Percentiles rank a stretch among this genome's conserved stretches.
These are phyloP conservation scores for Stomatorhinus ivindoensis DNA, from an alignment of 2,113 vertebrate genomes.

Conservation along the genomic window DNA sequence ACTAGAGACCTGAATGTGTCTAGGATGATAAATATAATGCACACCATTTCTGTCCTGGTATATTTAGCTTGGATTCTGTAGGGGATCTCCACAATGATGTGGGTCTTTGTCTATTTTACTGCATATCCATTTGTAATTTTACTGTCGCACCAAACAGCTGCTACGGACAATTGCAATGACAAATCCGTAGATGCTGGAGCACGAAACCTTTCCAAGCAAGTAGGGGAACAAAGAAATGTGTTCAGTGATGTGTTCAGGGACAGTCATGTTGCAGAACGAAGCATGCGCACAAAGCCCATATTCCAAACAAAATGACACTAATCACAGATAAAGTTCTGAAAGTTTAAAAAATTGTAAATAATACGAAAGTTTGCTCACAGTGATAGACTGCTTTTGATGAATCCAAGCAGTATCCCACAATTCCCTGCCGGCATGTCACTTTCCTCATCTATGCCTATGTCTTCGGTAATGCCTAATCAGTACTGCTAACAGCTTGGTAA, in stretches of 20 bases:
- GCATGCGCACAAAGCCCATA: background rate
- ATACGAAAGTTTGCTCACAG: background rate
- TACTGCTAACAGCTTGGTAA: slow-evolving; percentile 45
- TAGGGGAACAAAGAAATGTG: background rate
- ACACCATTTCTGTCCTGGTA: background rate
- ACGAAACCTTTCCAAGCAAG: background rate
- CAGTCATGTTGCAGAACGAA: background rate
- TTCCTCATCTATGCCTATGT: slow-evolving; percentile 1
- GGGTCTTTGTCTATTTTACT: slow-evolving; percentile 25
- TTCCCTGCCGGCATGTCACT: background rate
- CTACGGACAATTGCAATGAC: background rate
- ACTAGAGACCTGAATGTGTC: background rate
- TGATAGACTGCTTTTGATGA: background rate
- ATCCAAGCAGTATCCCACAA: background rate
- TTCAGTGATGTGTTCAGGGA: background rate
- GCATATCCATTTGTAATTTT: background rate
- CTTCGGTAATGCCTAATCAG: slow-evolving; percentile 40
- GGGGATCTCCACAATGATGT: background rate
- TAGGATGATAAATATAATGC: background rate
- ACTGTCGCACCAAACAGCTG: background rate
- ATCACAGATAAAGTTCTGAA: background rate
- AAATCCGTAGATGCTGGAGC: background rate
- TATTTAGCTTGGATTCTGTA: background rate
- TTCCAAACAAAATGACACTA: background rate
- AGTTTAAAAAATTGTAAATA: background rate